Base-by-base conservation (phyloP, 2,113 vertebrate genomes). In the Hemicordylus capensis region DNA sequence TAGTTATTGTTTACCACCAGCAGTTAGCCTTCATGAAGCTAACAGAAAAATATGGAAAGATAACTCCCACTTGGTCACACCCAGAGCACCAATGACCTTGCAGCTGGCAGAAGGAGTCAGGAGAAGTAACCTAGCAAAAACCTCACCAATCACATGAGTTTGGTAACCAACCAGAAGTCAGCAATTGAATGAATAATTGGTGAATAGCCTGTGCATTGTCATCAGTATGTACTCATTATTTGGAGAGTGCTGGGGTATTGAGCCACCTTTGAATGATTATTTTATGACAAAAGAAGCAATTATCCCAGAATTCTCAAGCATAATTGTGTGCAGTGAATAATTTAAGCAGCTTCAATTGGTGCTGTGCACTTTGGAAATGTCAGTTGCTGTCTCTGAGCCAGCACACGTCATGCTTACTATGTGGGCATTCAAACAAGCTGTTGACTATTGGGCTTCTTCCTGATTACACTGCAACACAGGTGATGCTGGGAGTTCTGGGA, bases 371-470 rank as follows among this genome's bases (percentile, higher is more conserved):
- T 83, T 61, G 31, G 48, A 75, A 58, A 64, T 83, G 44, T 61
- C 42, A 64, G 31, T 63, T 61, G 28, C 15, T 48, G 28, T 58
- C 28, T 82, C 56, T 46, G 42, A 88, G 74, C 87, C 51, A 63
- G 17, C 63, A 89, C 87, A 28, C 20, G 48, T 61, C 70, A 10
- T 0, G 2, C 44, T 44, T 3, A 0, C 34, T 76, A 90, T 88
- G 85, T 56, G 51, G 72, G 46, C 22, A 56, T 82, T 92, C 91
- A 66, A 92, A 92, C 89, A 84, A 79, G 63, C 58, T 86, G 69
- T 81, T 89, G 82, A 88, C 85, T 91, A 88, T 48, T 5, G 42
- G 34, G 4, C 89, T 93, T 92, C 85, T 89, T 93, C 76, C 81
- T 84, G 67, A 44, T 67, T 48, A 34, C 22, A 39, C 75, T 92